phyloP scores from a whole-genome alignment of 2,888 invertebrate genomes.

The Apamea epomidion region DNA sequence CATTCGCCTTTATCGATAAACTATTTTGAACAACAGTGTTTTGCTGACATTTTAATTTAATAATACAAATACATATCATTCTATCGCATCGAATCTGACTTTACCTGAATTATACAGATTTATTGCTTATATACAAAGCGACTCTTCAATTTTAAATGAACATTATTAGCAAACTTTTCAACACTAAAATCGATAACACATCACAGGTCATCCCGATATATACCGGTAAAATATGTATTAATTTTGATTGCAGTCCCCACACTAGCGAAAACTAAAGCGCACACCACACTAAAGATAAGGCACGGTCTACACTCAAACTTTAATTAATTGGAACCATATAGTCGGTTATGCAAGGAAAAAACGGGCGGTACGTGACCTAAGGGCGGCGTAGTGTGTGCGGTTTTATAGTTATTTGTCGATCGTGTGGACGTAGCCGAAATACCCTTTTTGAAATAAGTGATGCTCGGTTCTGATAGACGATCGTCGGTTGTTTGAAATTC shows the following conservation, averaged over 20 bases:
- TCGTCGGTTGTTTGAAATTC: constrained; percentile 15
- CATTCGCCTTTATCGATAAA: constrained; percentile 32
- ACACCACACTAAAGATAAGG: constrained; percentile 73
- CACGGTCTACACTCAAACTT: constrained; percentile 78
- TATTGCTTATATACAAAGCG: constrained; percentile 15
- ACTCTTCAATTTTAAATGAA: background rate
- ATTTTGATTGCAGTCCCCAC: constrained; percentile 53
- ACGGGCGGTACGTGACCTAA: constrained; percentile 71
- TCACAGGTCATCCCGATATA: background rate
- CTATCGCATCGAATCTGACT: background rate
- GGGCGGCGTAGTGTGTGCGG: constrained; percentile 55
- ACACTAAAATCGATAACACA: constrained; percentile 13
- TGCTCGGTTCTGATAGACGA: constrained; percentile 41
- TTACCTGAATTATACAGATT: constrained; percentile 1
- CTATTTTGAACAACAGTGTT: background rate
- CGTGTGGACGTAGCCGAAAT: constrained; percentile 64
- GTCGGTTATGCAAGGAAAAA: constrained; percentile 74
- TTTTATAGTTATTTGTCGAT: constrained; percentile 65
- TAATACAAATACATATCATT: background rate
- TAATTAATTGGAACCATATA: constrained; percentile 77
- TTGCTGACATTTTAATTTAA: constrained; percentile 2
- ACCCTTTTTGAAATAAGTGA: constrained; percentile 54
- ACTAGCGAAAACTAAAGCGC: constrained; percentile 55
- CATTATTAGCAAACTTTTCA: background rate
- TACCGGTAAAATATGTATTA: constrained; percentile 49